Evolutionary conservation across 2,113 vertebrate genomes (phyloP).

Genomic region (Rhinopithecus roxellana): DNA sequence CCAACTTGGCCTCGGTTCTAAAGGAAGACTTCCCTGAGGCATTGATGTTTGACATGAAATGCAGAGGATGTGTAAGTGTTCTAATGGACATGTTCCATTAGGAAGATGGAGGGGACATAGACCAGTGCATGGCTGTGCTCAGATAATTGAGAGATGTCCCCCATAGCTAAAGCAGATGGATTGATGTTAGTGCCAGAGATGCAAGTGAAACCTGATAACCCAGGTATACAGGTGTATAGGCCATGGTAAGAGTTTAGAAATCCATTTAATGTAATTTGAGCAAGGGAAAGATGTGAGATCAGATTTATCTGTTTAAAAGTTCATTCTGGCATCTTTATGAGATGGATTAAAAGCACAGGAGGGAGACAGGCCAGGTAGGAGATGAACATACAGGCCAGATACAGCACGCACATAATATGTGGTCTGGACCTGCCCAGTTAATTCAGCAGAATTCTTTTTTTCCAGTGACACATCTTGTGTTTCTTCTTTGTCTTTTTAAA

Average conservation of each 20-base stretch:
- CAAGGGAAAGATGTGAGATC: neutral
- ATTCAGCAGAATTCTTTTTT: neutral
- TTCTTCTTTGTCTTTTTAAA: neutral
- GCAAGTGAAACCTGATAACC: neutral
- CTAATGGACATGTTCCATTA: neutral
- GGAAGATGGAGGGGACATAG: neutral
- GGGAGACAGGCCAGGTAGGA: neutral
- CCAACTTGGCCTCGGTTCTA: neutral
- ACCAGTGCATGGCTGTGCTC: neutral
- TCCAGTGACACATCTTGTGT: neutral
- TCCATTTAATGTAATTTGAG: neutral
- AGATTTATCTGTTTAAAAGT: neutral
- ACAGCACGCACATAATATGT: neutral
- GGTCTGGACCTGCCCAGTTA: neutral
- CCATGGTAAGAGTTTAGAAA: neutral
- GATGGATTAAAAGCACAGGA: neutral
- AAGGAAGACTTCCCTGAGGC: neutral
- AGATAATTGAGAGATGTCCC: neutral
- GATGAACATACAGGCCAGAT: neutral
- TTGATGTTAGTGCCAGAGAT: neutral
- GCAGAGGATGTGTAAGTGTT: neutral
- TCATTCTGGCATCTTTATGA: neutral
- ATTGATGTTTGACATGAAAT: slow-evolving; percentile 1
- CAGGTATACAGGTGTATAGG: neutral
- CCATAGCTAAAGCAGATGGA: neutral